Evolutionary conservation across 2,888 invertebrate species (phyloP).

Genomic region (Habroteleia sp.): DNA sequence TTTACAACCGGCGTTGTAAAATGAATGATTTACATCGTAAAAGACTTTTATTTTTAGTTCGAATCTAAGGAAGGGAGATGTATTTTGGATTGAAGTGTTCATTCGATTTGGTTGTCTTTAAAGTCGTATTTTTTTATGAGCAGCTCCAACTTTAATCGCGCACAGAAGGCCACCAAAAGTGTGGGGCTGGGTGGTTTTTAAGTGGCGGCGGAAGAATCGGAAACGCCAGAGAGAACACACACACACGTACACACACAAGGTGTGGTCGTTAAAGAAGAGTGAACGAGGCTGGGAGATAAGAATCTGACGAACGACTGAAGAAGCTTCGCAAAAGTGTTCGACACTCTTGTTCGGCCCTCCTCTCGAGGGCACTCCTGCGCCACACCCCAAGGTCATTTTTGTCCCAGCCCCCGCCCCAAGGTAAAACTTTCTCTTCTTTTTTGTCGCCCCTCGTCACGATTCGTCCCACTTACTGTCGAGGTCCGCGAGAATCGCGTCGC

Average conservation of each 20-base stretch:
- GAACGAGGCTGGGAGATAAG: constrained; percentile 47
- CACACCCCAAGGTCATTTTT: constrained; percentile 49
- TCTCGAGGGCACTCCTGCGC: constrained; percentile 47
- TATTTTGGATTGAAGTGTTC: too few relatives aligned
- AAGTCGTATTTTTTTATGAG: constrained; percentile 43
- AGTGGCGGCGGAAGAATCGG: constrained; percentile 49
- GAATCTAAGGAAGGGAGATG: too few relatives aligned
- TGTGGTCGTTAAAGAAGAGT: constrained; percentile 59
- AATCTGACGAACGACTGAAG: constrained; percentile 48
- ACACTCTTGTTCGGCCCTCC: constrained; percentile 33
- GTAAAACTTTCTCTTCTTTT: constrained; percentile 14
- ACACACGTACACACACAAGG: too few relatives aligned
- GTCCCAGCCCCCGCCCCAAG: background rate
- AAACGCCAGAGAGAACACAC: constrained; percentile 33
- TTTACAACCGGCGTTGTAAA: too few relatives aligned
- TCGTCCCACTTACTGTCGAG: constrained; percentile 83
- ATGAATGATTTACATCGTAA: background rate
- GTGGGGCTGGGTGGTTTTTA: constrained; percentile 7
- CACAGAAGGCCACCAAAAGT: constrained; percentile 11
- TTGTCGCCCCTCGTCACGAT: too few relatives aligned
- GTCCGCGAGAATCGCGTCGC: constrained; percentile 84
- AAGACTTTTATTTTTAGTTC: background rate
- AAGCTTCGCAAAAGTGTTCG: constrained; percentile 39
- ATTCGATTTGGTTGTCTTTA: constrained; percentile 6
- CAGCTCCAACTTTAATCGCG: constrained; percentile 31